Evolutionary conservation across 2,113 vertebrate genomes (phyloP).

Genomic region (Sminthopsis crassicaudata): DNA sequence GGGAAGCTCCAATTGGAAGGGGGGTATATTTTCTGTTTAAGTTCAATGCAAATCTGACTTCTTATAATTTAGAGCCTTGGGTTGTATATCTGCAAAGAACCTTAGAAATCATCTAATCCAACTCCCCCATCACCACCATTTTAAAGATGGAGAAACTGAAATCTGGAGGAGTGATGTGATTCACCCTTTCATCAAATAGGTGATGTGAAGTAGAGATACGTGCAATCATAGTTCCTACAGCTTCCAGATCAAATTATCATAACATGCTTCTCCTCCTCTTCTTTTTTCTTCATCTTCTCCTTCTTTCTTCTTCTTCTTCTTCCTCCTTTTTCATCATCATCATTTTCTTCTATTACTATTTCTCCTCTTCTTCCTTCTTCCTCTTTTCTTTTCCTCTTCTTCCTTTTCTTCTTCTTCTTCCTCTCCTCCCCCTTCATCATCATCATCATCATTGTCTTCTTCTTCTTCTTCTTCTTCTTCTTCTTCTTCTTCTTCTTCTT

Average conservation of each 20-base stretch:
- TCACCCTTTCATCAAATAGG: background rate
- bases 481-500: rapidly evolving
- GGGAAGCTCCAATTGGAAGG: background rate
- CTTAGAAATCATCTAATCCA: background rate
- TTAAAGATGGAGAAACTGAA: background rate
- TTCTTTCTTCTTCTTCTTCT: no score
- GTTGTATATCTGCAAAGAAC: background rate
- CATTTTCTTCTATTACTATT: background rate
- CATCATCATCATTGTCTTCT: background rate
- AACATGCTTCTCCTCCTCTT: background rate
- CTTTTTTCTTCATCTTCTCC: no score
- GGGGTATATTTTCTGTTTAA: background rate
- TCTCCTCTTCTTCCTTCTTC: rapidly evolving
- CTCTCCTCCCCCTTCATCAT: background rate
- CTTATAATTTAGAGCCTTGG: background rate
- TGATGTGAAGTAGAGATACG: background rate
- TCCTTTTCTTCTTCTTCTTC: rapidly evolving
- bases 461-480: background rate
- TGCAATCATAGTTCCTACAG: background rate
- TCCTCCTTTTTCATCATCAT: no score
- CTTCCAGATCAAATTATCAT: background rate
- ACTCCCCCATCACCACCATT: background rate
- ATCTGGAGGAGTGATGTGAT: background rate
- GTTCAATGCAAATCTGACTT: background rate
- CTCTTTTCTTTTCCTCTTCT: background rate